A percentile compares a stretch with the other conserved stretches of the same genome.
Conservation (phyloP, 2,888 invertebrate species). For the Autographa gamma region DNA sequence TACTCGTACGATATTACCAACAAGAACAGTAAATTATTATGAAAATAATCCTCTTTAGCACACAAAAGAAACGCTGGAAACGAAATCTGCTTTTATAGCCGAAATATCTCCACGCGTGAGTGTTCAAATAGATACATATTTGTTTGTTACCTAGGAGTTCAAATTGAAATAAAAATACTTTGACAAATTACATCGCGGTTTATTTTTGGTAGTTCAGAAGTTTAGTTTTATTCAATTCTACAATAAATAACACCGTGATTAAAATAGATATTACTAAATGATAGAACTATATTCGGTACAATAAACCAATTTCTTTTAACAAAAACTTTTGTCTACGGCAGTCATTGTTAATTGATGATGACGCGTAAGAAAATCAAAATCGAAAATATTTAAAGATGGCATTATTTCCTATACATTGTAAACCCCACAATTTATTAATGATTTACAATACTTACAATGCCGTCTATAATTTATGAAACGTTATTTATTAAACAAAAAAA, state of each 20-base stretch:
- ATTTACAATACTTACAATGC: slow-evolving; percentile 9
- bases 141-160: slow-evolving; percentile 40
- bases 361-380: too few relatives aligned
- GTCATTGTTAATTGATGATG: too few relatives aligned
- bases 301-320: too few relatives aligned
- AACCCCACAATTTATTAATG: not conserved
- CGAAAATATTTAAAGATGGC: not conserved
- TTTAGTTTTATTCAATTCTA: too few relatives aligned
- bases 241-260: too few relatives aligned
- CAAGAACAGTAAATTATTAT: slow-evolving; percentile 70
- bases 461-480: slow-evolving; percentile 16
- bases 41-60: slow-evolving; percentile 67
- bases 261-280: too few relatives aligned
- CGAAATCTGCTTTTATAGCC: slow-evolving; percentile 63
- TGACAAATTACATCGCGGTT: too few relatives aligned
- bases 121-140: slow-evolving; percentile 48
- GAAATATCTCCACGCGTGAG: slow-evolving; percentile 44
- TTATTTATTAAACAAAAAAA: slow-evolving; percentile 16
- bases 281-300: too few relatives aligned
- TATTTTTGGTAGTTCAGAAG: too few relatives aligned
- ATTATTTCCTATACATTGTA: not conserved
- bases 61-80: slow-evolving; percentile 61
- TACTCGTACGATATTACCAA: slow-evolving; percentile 63
- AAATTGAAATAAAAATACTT: too few relatives aligned
- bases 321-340: too few relatives aligned